phyloP scores from a whole-genome alignment of 2,113 vertebrate genomes.

The Bufo gargarizans region DNA sequence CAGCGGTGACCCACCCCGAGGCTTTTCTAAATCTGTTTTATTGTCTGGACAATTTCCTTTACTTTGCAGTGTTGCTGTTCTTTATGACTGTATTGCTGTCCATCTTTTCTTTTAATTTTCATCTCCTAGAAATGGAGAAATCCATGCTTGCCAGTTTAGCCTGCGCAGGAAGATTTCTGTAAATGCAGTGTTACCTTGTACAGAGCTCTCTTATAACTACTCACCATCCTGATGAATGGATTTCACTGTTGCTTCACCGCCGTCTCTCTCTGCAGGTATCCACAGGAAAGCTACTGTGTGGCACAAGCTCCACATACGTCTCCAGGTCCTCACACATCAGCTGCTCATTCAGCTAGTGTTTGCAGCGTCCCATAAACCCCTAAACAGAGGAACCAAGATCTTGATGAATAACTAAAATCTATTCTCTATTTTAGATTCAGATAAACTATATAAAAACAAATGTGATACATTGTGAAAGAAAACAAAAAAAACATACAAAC shows the following conservation, averaged over 20 bases:
- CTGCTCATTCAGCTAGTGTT: constrained; percentile 68
- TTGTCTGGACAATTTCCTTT: no score
- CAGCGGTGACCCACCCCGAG: no score
- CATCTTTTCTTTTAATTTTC: background rate
- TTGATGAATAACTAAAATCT: background rate
- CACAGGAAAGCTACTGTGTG: constrained; percentile 77
- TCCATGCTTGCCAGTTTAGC: background rate
- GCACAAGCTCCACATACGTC: constrained; percentile 91
- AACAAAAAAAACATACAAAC: no score
- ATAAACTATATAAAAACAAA: no score
- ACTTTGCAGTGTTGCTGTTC: no score
- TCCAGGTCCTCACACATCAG: constrained; percentile 77
- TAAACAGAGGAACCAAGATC: background rate
- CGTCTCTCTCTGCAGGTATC: constrained; percentile 77
- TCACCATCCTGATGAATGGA: constrained; percentile 74
- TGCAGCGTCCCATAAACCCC: constrained; percentile 63
- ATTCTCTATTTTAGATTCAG: no score
- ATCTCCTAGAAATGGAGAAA: no score
- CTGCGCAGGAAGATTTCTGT: background rate
- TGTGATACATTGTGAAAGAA: no score
- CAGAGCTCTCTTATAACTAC: constrained; percentile 67
- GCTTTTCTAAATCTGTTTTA: no score
- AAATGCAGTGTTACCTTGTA: constrained; percentile 3
- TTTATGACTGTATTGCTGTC: background rate
- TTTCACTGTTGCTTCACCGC: constrained; percentile 69